A percentile compares a stretch with the other conserved stretches of the same genome.
Evolutionary conservation across 2,797 vertebrate genomes (phyloP).

Genomic region (Anguilla obscura): DNA sequence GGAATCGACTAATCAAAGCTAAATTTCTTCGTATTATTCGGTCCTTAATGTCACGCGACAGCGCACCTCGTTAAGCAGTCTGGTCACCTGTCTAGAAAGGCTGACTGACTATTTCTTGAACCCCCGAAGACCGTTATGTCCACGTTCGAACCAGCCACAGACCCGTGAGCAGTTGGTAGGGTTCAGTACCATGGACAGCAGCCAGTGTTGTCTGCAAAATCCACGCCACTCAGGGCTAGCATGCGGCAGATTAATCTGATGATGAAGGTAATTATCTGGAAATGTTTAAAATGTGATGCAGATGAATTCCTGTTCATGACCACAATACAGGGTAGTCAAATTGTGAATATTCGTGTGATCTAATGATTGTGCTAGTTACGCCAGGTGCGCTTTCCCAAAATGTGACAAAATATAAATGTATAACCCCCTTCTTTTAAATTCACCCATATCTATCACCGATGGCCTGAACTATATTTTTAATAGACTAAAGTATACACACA

Average conservation of each 20-base stretch:
- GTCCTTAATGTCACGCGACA: not conserved
- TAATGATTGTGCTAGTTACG: not conserved
- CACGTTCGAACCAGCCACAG: not conserved
- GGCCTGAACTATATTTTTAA: not conserved
- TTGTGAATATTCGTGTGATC: not conserved
- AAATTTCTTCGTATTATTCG: not conserved
- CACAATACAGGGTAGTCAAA: not conserved
- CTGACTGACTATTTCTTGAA: not conserved
- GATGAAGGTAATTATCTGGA: not conserved
- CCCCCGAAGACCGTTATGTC: not conserved
- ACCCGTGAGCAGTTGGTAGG: not conserved
- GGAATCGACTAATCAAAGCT: not conserved
- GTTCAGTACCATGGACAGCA: slow-evolving; percentile 41
- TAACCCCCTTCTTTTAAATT: not conserved
- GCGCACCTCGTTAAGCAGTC: not conserved
- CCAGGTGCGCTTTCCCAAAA: not conserved
- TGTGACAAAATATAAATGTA: not conserved
- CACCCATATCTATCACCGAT: not conserved
- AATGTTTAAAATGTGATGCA: not conserved
- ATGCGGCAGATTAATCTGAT: not conserved
- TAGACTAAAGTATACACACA: not conserved
- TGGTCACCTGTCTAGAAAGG: not conserved
- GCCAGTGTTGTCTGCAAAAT: not conserved
- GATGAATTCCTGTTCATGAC: not conserved
- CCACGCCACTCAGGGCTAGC: not conserved